Conservation (phyloP, 2,888 invertebrate genomes). For the Dyspetes luteomarginatus region DNA sequence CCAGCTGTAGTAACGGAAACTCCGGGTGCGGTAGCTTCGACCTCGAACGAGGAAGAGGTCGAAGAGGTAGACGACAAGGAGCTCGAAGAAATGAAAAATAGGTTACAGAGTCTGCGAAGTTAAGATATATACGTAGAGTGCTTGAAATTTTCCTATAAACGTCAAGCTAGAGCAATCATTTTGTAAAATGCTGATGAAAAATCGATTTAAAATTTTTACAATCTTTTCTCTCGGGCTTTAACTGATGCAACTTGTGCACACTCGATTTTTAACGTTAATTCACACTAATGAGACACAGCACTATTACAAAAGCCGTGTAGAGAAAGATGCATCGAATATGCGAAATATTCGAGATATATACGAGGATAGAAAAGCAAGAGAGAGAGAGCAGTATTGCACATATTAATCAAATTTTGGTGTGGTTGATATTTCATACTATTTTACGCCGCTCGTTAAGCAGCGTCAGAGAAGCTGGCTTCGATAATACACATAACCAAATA, state of each 20-base stretch:
- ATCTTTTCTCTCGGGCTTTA: not conserved
- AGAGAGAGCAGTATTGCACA: conserved; percentile 40
- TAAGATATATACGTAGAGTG: conserved; percentile 84
- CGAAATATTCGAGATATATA: conserved; percentile 12
- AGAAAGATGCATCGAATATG: not conserved
- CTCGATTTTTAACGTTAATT: conserved; percentile 29
- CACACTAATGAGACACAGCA: conserved; percentile 24
- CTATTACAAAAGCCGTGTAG: not conserved
- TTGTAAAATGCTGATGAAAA: conserved; percentile 9
- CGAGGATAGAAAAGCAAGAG: conserved; percentile 1
- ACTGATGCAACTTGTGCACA: conserved; percentile 1
- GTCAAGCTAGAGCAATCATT: conserved; percentile 15
- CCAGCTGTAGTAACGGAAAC: conserved; percentile 91
- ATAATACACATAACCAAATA: conserved; percentile 20
- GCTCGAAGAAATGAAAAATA: conserved; percentile 95
- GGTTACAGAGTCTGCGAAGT: conserved; percentile 94
- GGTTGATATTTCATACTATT: conserved; percentile 11
- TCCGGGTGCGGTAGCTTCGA: conserved; percentile 85
- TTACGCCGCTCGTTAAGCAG: not conserved
- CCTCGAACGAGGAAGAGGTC: conserved; percentile 85
- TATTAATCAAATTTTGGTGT: not conserved
- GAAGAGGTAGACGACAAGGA: conserved; percentile 90
- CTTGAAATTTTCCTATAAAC: conserved; percentile 13
- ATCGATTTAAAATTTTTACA: conserved; percentile 2
- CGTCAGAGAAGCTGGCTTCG: conserved; percentile 31